Percentiles rank a stretch among this genome's conserved stretches.
Conservation (phyloP, 2,797 vertebrate genomes). For the Melanogrammus aeglefinus region DNA sequence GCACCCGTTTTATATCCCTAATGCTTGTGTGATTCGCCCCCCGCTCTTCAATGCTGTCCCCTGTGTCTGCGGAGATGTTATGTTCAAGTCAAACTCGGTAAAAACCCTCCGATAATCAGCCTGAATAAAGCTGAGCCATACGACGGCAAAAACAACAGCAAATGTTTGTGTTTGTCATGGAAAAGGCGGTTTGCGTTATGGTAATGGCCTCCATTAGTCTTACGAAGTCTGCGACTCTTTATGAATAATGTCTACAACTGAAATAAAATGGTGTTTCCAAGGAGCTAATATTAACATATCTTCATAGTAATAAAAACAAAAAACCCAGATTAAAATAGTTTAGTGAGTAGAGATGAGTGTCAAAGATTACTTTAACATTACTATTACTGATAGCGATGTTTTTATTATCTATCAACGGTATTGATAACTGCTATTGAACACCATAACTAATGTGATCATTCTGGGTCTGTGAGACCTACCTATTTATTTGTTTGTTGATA, state of each 20-base stretch:
- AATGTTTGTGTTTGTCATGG: neutral
- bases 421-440: slow-evolving; percentile 10
- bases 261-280: slow-evolving; percentile 68
- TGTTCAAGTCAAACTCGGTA: neutral
- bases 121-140: neutral
- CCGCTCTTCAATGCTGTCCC: neutral
- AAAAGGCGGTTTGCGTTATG: neutral
- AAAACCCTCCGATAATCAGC: slow-evolving; percentile 1
- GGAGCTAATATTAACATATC: slow-evolving; percentile 50
- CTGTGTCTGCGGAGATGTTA: neutral
- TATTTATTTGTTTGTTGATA: slow-evolving; percentile 70
- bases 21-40: neutral
- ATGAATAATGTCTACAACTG: slow-evolving; percentile 13
- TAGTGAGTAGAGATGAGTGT: slow-evolving; percentile 73
- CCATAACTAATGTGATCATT: slow-evolving; percentile 37
- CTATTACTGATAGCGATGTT: slow-evolving; percentile 22
- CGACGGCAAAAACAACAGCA: neutral
- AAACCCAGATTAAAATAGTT: slow-evolving; percentile 60
- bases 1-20: neutral
- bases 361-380: slow-evolving; percentile 69
- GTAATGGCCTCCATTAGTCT: slow-evolving; percentile 9
- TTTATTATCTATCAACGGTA: neutral
- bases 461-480: slow-evolving; percentile 75
- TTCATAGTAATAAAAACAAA: slow-evolving; percentile 58
- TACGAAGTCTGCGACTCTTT: slow-evolving; percentile 16